These are phyloP conservation scores for Poeciliopsis turrubarensis DNA, from an alignment of 2,113 vertebrate genomes.

Conservation along the genomic window DNA sequence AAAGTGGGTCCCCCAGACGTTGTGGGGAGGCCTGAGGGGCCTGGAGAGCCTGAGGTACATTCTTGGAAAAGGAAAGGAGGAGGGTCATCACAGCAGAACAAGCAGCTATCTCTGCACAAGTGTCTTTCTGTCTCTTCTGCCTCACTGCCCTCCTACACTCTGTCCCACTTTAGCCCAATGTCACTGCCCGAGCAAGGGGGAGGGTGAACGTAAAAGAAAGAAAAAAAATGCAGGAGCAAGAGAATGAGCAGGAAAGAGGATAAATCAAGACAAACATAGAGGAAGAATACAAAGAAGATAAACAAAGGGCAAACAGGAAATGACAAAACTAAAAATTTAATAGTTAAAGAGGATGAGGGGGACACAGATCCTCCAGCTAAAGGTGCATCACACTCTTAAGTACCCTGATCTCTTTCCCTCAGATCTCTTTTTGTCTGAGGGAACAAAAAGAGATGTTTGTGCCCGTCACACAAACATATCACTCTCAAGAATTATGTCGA, in stretches of 20 bases:
- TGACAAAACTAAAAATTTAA: slow-evolving; percentile 13
- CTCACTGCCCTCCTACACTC: slow-evolving; percentile 73
- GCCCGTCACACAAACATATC: slow-evolving; percentile 54
- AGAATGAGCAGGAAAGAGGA: slow-evolving; percentile 11
- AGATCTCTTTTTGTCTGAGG: slow-evolving; percentile 45
- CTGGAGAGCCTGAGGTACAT: slow-evolving; percentile 56
- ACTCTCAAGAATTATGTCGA: slow-evolving; percentile 52
- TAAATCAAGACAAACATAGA: slow-evolving; percentile 24
- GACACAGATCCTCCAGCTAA: slow-evolving; percentile 28
- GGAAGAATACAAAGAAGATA: slow-evolving; percentile 6
- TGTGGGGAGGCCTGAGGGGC: slow-evolving; percentile 57
- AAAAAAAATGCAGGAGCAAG: neutral
- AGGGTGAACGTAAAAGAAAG: slow-evolving; percentile 40
- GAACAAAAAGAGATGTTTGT: too few relatives aligned
- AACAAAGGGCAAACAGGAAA: slow-evolving; percentile 16
- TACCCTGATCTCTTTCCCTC: slow-evolving; percentile 12
- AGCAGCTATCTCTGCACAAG: slow-evolving; percentile 57
- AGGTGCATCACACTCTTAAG: slow-evolving; percentile 1
- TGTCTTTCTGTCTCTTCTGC: slow-evolving; percentile 78
- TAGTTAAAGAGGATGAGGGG: slow-evolving; percentile 25
- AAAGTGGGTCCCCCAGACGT: slow-evolving; percentile 67
- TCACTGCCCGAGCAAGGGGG: slow-evolving; percentile 72
- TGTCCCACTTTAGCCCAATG: slow-evolving; percentile 81
- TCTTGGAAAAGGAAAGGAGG: slow-evolving; percentile 6
- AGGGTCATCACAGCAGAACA: slow-evolving; percentile 39